Conservation (phyloP, 2,113 vertebrate species). For the zebrafish (Danio rerio) region DNA sequence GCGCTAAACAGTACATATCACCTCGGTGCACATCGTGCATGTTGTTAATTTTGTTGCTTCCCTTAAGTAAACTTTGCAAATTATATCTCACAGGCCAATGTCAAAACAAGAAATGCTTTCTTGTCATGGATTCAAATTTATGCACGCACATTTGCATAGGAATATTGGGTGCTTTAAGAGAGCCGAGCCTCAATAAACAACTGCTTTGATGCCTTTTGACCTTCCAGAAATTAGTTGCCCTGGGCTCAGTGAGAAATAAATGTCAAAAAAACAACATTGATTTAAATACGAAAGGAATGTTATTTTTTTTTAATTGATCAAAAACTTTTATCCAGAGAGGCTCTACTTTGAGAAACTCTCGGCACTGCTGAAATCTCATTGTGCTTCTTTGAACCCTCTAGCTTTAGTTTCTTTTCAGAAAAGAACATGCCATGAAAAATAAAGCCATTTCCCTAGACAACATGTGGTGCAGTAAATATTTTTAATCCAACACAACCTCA, state of each 20-base stretch:
- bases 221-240: slow-evolving; percentile 37
- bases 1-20: slow-evolving; percentile 14
- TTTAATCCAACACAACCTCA: neutral
- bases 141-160: slow-evolving; percentile 36
- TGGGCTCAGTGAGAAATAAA: slow-evolving; percentile 24
- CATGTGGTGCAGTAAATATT: neutral
- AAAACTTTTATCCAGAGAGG: neutral
- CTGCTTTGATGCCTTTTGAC: slow-evolving; percentile 37
- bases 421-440: neutral
- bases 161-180: slow-evolving; percentile 48
- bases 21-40: neutral
- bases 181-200: slow-evolving; percentile 38
- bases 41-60: neutral
- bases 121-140: slow-evolving; percentile 46
- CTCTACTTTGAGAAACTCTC: neutral
- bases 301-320: slow-evolving; percentile 35
- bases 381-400: neutral
- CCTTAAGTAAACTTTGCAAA: slow-evolving; percentile 17
- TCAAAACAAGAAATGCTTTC: slow-evolving; percentile 31
- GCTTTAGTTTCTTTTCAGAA: neutral
- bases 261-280: slow-evolving; percentile 32
- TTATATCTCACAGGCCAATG: slow-evolving; percentile 44
- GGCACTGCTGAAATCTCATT: neutral
- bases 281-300: slow-evolving; percentile 33
- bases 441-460: slow-evolving; percentile 24